phyloP scores from a whole-genome alignment of 2,113 vertebrate genomes.

The Strix uralensis region DNA sequence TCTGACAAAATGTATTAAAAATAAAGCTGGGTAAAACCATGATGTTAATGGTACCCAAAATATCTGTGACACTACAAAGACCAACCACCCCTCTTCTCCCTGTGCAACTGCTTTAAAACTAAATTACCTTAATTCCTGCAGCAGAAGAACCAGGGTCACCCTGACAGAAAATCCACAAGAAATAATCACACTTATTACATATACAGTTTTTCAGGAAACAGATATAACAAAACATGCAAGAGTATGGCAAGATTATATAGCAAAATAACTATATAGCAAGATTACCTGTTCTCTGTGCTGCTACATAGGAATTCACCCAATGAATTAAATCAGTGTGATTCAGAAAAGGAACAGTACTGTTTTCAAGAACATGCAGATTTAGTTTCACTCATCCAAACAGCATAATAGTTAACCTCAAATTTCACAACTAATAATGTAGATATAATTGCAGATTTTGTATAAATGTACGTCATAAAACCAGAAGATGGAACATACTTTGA shows the following conservation, averaged over 20 bases:
- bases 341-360: background rate
- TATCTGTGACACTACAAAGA: background rate
- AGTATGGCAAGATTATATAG: background rate
- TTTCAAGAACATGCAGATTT: background rate
- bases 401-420: background rate
- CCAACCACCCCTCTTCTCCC: background rate
- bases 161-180: slow-evolving; percentile 75
- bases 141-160: slow-evolving; percentile 96
- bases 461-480: background rate
- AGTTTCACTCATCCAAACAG: background rate
- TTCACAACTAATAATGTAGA: background rate
- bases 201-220: background rate
- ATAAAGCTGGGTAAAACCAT: background rate
- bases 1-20: background rate
- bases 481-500: background rate
- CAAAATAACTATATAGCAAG: background rate
- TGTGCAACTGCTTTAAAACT: background rate
- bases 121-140: slow-evolving; percentile 95
- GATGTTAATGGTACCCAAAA: background rate
- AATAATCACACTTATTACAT: slow-evolving; percentile 16
- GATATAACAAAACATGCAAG: background rate
- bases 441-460: background rate
- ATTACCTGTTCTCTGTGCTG: background rate
- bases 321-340: background rate
- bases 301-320: background rate